Base-by-base conservation (phyloP, 2,888 invertebrate genomes). In the Cheilosia soror region DNA sequence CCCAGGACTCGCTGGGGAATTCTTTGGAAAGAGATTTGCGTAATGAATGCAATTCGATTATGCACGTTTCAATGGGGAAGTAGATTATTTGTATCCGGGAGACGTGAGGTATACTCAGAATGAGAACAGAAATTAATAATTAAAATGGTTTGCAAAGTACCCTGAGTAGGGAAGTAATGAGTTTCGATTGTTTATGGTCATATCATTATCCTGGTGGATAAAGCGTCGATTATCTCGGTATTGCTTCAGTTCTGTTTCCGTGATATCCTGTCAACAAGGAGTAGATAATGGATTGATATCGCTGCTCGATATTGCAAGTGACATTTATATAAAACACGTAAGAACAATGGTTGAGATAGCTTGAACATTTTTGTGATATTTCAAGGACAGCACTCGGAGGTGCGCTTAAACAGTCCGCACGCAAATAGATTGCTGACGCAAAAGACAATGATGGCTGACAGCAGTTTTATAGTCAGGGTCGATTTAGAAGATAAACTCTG, bases 21-120 rank as follows among this genome's bases (percentile, higher is more conserved):
- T 71, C 58, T 29, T 65, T 15, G 42, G 40, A 31, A 55, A 60
- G 44, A 47, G 49, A 78, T 79, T 84, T 79, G 42, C 69, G 25
- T 79, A 84, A 73, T 84, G 57, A 75, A 79, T 79, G 79, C 75
- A 75, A 79, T 53, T 58, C 57, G 58, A 79, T 79, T 79, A 63
- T 55, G 63, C 53, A 55, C 40, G 73, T 58, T 65, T 68, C 9
- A 49, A 63, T 20, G 55, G 44, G 42, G 25, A 42, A 7, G 13
- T 27, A 27, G 51, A 37, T 60, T 53, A 11, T n/a, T 49, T 68
- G 58, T 60, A 29, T n/a, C 49, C 49, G 15, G 33, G 7, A 40
- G 57, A 31, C 37, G 27, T 15, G 49, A 20, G 7, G 47, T 33
- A 15, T 13, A 11, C 47, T 6, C 55, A 44, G 37, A 40, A 40